Evolutionary conservation across 1,140 invertebrate genomes (phyloP), one percentile per base, ranked within the genome.

Genomic region (Sesamia nonagrioides): DNA sequence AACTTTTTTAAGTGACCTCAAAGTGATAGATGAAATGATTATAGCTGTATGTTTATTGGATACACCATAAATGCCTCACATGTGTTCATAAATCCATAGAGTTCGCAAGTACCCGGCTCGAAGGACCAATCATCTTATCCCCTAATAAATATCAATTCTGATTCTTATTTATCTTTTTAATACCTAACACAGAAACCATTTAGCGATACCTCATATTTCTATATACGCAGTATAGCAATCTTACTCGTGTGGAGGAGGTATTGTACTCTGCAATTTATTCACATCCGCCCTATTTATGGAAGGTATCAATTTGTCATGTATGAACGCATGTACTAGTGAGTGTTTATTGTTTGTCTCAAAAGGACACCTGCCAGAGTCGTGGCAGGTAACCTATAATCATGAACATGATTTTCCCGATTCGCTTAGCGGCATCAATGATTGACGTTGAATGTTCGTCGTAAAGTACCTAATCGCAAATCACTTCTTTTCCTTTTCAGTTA

Each of bases 301-400:
- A 48, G 40, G 63, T 68, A 68, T 68, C 63, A 68, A 68, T 68
- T 68, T 68, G 18, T 18, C 9, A n/a, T 68, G 11, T 27, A 27
- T n/a, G 27, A 13, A 68, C 63, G 42, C 42, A 27, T 50, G 63
- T 50, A 50, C n/a, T n/a, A n/a, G n/a, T n/a, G 63, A 68, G 48
- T 42, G 50, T 27, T 68, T 33, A 48, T 48, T 68, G 48, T 42
- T 48, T 66, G 17, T 68, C 40, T n/a, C 63, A 68, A 48, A 63
- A 8, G 11, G 18, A 27, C 63, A 68, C 63, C 63, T 68, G 63
- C 50, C 18, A 50, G 18, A 33, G 7, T 68, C 35, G 35, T 68
- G 63, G 15, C 40, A 68, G 15, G 63, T 48, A n/a, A 48, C 18
- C 21, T 11, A 5, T 21, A 21, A 68, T 68, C 17, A 2, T 15